Evolutionary conservation across 2,888 invertebrate genomes (phyloP).

Genomic region (Hoplodrina ambigua): DNA sequence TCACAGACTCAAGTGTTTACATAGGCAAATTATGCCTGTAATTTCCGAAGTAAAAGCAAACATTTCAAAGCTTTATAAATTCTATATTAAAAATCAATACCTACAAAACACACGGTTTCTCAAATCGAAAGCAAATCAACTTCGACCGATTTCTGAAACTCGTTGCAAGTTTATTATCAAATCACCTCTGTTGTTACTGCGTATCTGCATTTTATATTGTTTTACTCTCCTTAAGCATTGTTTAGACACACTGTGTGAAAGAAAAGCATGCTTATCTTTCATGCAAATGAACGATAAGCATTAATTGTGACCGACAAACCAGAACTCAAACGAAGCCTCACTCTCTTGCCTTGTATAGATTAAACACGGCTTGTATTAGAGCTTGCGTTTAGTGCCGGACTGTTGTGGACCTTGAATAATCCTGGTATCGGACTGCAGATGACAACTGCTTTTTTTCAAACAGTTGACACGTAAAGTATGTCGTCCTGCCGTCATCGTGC

Average conservation of each 20-base stretch:
- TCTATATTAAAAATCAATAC: background rate
- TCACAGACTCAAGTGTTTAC: background rate
- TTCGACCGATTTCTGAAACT: constrained; percentile 34
- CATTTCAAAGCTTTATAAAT: background rate
- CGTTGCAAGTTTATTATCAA: constrained; percentile 47
- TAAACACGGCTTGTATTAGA: too few relatives aligned
- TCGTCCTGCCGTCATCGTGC: too few relatives aligned
- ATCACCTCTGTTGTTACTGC: constrained; percentile 25
- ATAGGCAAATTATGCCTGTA: background rate
- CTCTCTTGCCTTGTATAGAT: too few relatives aligned
- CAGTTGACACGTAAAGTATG: too few relatives aligned
- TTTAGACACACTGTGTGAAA: constrained; percentile 2
- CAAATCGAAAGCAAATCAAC: constrained; percentile 28
- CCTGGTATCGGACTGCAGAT: too few relatives aligned
- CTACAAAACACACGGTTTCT: background rate
- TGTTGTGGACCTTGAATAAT: too few relatives aligned
- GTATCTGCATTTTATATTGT: constrained; percentile 39
- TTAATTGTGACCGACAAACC: too few relatives aligned
- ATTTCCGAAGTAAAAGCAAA: background rate
- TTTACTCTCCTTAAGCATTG: background rate
- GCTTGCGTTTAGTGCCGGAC: too few relatives aligned
- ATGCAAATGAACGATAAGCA: too few relatives aligned
- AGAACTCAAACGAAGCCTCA: too few relatives aligned
- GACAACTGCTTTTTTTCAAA: too few relatives aligned
- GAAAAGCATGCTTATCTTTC: background rate